These are phyloP conservation scores for Leptocoma aspasia DNA, from an alignment of 2,113 vertebrate genomes.

Conservation along the genomic window DNA sequence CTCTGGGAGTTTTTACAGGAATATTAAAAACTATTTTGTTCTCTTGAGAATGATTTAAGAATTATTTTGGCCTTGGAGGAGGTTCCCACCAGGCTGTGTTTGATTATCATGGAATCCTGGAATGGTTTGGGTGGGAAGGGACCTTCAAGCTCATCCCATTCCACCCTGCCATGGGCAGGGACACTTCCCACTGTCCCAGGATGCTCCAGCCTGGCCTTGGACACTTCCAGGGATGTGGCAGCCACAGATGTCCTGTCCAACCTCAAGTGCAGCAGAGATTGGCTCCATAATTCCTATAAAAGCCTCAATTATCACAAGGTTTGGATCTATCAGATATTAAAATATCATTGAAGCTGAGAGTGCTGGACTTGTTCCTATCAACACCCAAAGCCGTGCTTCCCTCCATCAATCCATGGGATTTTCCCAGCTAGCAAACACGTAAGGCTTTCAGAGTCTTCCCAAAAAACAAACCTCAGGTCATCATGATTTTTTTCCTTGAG, in stretches of 20 bases:
- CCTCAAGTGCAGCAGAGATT: not conserved
- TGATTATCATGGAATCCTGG: not conserved
- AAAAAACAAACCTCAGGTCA: not conserved
- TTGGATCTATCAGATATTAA: not conserved
- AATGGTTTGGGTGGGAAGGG: not conserved
- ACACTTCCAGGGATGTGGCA: not conserved
- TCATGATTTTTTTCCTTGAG: not conserved
- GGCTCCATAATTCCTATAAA: not conserved
- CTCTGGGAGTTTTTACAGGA: not conserved
- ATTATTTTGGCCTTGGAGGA: not conserved
- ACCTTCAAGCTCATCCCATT: not conserved
- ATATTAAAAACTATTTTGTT: rapidly evolving
- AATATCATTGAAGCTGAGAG: not conserved
- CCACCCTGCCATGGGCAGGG: not conserved
- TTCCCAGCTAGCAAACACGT: not conserved
- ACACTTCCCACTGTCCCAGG: not conserved
- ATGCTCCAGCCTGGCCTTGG: not conserved
- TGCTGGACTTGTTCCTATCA: not conserved
- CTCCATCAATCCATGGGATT: not conserved
- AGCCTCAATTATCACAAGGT: not conserved
- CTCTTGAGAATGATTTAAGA: rapidly evolving
- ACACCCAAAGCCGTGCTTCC: not conserved
- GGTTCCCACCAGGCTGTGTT: not conserved
- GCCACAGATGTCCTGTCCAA: not conserved
- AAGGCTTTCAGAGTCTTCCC: not conserved